These are phyloP conservation scores for Neodiprion lecontei DNA, from an alignment of 1,140 invertebrate species.

Conservation along the genomic window DNA sequence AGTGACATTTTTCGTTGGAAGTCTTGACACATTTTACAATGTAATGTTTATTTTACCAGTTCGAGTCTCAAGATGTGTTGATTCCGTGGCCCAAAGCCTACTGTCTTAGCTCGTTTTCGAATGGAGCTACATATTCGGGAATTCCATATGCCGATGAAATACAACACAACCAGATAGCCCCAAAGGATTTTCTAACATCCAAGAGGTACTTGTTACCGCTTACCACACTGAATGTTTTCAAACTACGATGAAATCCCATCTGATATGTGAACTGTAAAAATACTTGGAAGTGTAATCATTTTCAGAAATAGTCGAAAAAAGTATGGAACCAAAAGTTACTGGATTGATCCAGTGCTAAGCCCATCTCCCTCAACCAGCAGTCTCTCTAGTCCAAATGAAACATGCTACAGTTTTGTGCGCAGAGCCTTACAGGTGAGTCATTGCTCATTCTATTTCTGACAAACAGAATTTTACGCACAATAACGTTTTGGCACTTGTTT, in stretches of 20 bases:
- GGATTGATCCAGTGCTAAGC: constrained; percentile 65
- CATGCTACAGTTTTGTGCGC: constrained; percentile 92
- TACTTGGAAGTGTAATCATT: constrained; percentile 36
- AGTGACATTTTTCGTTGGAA: too few relatives aligned
- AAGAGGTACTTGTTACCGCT: constrained; percentile 37
- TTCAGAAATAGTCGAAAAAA: constrained; percentile 53
- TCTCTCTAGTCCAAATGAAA: constrained; percentile 89
- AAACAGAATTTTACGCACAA: background rate
- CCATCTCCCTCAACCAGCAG: constrained; percentile 82
- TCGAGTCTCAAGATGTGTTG: constrained; percentile 91
- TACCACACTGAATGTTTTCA: constrained; percentile 11
- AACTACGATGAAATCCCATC: constrained; percentile 3
- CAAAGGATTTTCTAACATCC: constrained; percentile 38
- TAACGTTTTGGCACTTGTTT: background rate
- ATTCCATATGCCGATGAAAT: constrained; percentile 27
- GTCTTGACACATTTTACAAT: background rate
- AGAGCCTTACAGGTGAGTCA: constrained; percentile 78
- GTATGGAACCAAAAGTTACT: constrained; percentile 64
- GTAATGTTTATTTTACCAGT: constrained; percentile 60
- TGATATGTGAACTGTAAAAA: constrained; percentile 1
- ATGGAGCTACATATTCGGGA: background rate
- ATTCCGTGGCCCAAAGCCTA: constrained; percentile 85
- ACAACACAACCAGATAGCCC: constrained; percentile 32
- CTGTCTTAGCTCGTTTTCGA: constrained; percentile 38
- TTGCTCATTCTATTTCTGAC: background rate